A percentile compares a stretch with the other conserved stretches of the same genome.
Evolutionary conservation across 2,113 vertebrate genomes (phyloP).

Genomic region (Cinclus mexicanus): DNA sequence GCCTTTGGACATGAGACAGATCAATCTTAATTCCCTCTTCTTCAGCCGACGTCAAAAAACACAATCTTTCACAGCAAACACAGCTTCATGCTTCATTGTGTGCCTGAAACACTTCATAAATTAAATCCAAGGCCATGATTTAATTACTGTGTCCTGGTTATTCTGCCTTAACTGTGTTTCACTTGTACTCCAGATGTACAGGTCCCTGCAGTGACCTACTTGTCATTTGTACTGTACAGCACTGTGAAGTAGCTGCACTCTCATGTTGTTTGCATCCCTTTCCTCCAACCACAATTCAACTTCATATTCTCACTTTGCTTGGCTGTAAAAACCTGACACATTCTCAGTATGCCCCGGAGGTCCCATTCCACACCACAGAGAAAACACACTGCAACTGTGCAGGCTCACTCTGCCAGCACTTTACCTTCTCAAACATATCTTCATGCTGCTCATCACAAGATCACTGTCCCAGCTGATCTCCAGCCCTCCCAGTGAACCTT

Average conservation of each 20-base stretch:
- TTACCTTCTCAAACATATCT: background rate
- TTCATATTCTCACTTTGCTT: conserved; percentile 16
- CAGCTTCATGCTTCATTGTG: conserved; percentile 20
- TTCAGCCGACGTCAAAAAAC: conserved; percentile 34
- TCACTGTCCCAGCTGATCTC: background rate
- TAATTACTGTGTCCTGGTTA: conserved; percentile 52
- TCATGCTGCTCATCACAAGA: background rate
- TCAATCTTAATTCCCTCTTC: conserved; percentile 44
- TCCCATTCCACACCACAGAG: conserved; percentile 6
- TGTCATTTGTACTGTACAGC: background rate
- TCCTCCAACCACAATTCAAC: background rate
- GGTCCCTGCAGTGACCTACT: conserved; percentile 27
- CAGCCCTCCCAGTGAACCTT: background rate
- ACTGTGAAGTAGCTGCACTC: background rate
- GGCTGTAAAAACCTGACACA: conserved; percentile 46
- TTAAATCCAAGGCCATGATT: conserved; percentile 49
- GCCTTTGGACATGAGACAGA: conserved; percentile 26
- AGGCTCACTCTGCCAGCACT: background rate
- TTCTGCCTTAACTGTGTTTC: conserved; percentile 19
- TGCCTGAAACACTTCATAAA: conserved; percentile 63
- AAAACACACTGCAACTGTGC: conserved; percentile 5
- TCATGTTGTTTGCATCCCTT: background rate
- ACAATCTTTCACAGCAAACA: conserved; percentile 52
- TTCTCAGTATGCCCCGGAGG: background rate
- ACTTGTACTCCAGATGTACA: conserved; percentile 32